Base-by-base conservation (phyloP, 2,888 invertebrate species). In the Pollenia labialis region DNA sequence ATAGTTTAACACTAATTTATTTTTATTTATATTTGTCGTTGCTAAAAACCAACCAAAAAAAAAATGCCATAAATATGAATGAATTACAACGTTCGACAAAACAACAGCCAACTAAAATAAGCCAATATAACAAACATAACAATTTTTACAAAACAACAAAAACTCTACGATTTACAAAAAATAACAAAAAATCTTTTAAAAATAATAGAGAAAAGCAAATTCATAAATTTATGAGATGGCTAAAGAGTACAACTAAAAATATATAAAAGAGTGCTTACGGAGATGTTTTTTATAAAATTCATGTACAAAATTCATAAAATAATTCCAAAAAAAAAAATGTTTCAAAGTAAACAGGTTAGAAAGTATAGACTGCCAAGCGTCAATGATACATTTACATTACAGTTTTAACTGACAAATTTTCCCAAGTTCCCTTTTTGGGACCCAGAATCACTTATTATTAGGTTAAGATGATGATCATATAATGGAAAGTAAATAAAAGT, bases 1-100 rank as follows among this genome's bases (percentile, higher is more conserved):
- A 77, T 77, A 81, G 81, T 85, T 85, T 81, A 81, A 68, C 54
- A 85, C 52, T 72, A 72, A 81, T 77, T 66, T 77, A 81, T 81
- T 81, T 85, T 72, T 85, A 69, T 80, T 52, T 75, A 69, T 58
- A 40, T 10, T 48, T 64, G 71, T 46, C 32, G 42, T 56, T 62
- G 48, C 54, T 52, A 75, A 81, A 74, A 66, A 79, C 46, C 12
- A 44, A n/a, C n/a, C 8, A 14, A n/a, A 71, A 69, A 32, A 14
- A 52, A 46, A 58, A 60, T 6, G 0, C 48, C 48, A 71, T 64
- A 62, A 77, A 81, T 77, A 72, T 77, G 32, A 81, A 81, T 79
- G 79, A 82, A 79, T 79, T 71, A 69, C 60, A 76, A 58, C 50
- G 56, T 62, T 54, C 44, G 44, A 58, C 64, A 72, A 58, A 72